Evolutionary conservation across 2,797 vertebrate genomes (phyloP), one percentile per base, ranked within the genome.

Genomic region (Alauda arvensis): DNA sequence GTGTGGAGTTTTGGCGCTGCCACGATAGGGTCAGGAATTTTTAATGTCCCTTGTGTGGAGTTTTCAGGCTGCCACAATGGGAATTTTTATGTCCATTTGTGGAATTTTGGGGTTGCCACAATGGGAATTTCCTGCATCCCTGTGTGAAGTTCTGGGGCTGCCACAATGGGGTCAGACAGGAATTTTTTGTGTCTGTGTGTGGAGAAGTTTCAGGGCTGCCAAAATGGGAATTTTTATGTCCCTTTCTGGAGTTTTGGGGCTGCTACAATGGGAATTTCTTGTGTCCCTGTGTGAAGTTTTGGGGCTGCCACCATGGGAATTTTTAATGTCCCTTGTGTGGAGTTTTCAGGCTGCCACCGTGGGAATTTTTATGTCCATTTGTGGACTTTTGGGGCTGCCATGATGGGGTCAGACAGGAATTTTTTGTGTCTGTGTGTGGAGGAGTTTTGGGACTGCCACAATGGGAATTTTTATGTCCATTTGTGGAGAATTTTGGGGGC

Each of bases 151-250:
- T 61, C 23, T 43, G 29, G 40, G 29, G 40, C 20, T 61, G 14
- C 39, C 28, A 28, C 4, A 0, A 29, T 14, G 26, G n/a, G n/a
- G n/a, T n/a, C n/a, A n/a, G n/a, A n/a, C n/a, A n/a, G 26, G 62
- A 14, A 15, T 52, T 51, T 24, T 11, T 6, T 51, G 2, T 51
- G 6, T 40, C 9, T 2, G 0, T 51, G 1, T 17, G 14, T 29
- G 14, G 26, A n/a, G n/a, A n/a, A 49, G 4, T 67, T 67, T 40
- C 16, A 5, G 12, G n/a, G 19, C 15, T 45, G 19, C 52, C n/a
- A 37, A 0, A 0, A 17, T 16, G 39, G n/a, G 24, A 37, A 19
- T 17, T 34, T 4, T 18, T 15, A 0, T 46, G 16, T 31, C 19
- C 3, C 0, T 39, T 0, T 46, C 16, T 24, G 16, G 15, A 29